Percentiles rank a stretch among this genome's conserved stretches.
Evolutionary conservation across 1,140 invertebrate genomes (phyloP).

Genomic region (Apis florea): DNA sequence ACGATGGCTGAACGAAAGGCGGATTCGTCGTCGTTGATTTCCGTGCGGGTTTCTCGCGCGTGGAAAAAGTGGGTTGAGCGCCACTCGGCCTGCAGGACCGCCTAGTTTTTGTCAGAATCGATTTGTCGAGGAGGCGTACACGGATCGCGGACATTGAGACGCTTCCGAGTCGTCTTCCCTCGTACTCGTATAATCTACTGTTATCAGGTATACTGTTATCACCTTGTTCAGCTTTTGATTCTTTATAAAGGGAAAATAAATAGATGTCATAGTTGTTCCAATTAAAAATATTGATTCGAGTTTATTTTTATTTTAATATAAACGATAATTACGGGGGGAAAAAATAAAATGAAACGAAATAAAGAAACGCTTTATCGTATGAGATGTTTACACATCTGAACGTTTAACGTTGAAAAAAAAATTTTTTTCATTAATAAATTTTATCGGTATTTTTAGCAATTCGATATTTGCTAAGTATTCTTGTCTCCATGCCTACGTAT

Average conservation of each 20-base stretch:
- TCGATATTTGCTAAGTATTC: too few relatives aligned
- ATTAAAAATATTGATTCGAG: too few relatives aligned
- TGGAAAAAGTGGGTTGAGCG: conserved; percentile 47
- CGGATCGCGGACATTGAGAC: conserved; percentile 12
- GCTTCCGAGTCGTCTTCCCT: background rate
- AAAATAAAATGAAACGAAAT: too few relatives aligned
- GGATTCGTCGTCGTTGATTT: background rate
- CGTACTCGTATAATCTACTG: background rate
- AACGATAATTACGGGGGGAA: too few relatives aligned
- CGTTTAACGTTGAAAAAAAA: too few relatives aligned
- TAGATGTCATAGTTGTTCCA: too few relatives aligned
- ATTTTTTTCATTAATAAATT: too few relatives aligned
- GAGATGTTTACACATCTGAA: too few relatives aligned
- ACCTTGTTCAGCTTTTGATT: background rate
- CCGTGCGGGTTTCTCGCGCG: background rate
- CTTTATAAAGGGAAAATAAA: background rate
- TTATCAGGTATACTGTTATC: background rate
- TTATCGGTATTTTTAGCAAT: too few relatives aligned
- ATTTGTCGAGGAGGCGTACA: conserved; percentile 33
- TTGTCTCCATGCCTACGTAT: too few relatives aligned
- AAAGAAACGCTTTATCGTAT: too few relatives aligned
- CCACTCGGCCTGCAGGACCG: conserved; percentile 38
- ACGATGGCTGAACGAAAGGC: conserved; percentile 4
- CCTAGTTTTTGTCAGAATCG: conserved; percentile 48
- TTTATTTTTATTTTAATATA: too few relatives aligned